Base-by-base conservation (phyloP, 2,888 invertebrate genomes). In the Acleris cristana region DNA sequence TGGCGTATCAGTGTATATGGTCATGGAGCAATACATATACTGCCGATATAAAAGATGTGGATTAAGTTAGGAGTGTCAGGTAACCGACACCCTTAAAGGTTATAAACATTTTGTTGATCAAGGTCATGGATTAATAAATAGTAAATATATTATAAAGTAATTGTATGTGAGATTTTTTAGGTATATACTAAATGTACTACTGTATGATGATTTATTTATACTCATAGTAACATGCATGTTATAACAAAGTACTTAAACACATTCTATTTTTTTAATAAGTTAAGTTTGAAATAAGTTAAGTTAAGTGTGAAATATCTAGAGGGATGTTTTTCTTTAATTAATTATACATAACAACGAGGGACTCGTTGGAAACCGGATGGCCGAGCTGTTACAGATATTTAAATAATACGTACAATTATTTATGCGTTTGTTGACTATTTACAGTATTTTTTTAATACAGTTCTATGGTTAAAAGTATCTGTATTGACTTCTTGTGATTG, bases 341-440 rank as follows among this genome's bases (percentile, higher is more conserved):
- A 40, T 14, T 44, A 44, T 3, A 45, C 45, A 45, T 45, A 45
- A 4, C 45, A 45, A 45, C 45, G 45, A n/a, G n/a, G n/a, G 45
- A 45, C 45, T 45, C 45, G 45, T 45, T 45, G 45, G n/a, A 14
- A 45, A 45, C 1, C 45, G 45, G 45, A 45, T 45, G 45, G 45
- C 45, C n/a, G 45, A 45, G 45, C 45, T 45, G 45, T 45, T 48
- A 48, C 14, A 45, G n/a, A 45, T 45, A 45, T 45, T 45, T 48
- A n/a, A 7, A 45, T 45, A 45, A 34, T n/a, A n/a, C 45, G 2
- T 14, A n/a, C 3, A n/a, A 34, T 45, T 45, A n/a, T n/a, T 45
- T 14, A 5, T 7, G 5, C 45, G 3, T 45, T 48, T 16, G n/a
- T 4, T n/a, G 3, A n/a, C 45, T 48, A 48, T 48, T 34, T 34